Percentiles rank a stretch among this genome's conserved stretches.
These are phyloP conservation scores for Gallinago stenura DNA, from an alignment of 2,797 vertebrate species.

Conservation along the genomic window DNA sequence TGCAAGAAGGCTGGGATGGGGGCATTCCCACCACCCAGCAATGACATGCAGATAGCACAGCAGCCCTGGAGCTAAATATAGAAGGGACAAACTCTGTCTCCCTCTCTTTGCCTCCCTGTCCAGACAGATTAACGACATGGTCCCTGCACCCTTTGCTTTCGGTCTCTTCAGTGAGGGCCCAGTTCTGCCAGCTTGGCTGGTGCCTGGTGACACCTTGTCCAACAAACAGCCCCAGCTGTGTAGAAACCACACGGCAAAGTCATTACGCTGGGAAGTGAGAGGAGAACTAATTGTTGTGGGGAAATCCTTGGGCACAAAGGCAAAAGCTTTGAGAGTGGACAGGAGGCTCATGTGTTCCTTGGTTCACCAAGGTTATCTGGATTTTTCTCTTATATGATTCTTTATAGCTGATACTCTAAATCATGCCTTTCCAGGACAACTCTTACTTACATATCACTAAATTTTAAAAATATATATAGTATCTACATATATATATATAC, in stretches of 20 bases:
- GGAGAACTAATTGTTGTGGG: neutral
- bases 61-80: conserved; percentile 47
- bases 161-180: neutral
- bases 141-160: neutral
- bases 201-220: neutral
- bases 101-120: conserved; percentile 19
- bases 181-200: neutral
- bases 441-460: neutral
- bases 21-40: neutral
- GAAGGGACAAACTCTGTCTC: conserved; percentile 41
- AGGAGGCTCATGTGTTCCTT: neutral
- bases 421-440: neutral
- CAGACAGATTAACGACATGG: neutral
- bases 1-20: neutral
- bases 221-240: neutral
- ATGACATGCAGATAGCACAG: neutral
- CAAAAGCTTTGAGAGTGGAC: neutral
- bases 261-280: neutral
- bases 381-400: neutral
- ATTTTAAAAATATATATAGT: neutral
- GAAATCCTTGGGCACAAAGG: neutral
- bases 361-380: rapidly evolving
- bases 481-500: too few species aligned
- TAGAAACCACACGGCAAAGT: neutral
- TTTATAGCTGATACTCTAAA: neutral